Evolutionary conservation across 2,113 vertebrate species (phyloP).

Genomic region (Marmota flaviventris): DNA sequence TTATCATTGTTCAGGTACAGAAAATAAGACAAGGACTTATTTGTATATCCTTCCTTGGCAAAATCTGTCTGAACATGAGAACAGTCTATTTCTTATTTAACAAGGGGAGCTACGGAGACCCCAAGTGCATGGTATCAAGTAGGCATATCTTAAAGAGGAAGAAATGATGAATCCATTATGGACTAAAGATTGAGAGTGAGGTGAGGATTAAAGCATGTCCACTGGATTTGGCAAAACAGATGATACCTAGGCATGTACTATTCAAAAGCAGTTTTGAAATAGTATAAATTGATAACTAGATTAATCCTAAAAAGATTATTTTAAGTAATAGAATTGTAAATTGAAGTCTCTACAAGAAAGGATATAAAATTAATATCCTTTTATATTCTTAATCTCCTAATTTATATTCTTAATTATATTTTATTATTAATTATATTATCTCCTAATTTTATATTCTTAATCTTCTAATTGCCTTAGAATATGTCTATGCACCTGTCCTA

Average conservation of each 20-base stretch:
- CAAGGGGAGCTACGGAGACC: no score
- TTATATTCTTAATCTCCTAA: background rate
- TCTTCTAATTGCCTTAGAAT: background rate
- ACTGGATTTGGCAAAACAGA: background rate
- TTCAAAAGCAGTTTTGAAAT: background rate
- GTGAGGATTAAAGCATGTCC: background rate
- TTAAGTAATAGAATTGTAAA: background rate
- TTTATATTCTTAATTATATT: no score
- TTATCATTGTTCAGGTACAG: background rate
- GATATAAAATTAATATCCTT: background rate
- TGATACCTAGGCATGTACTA: background rate
- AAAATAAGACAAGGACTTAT: background rate
- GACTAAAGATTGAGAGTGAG: background rate
- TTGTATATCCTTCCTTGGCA: background rate
- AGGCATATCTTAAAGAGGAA: background rate
- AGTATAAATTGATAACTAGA: background rate
- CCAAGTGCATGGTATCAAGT: background rate
- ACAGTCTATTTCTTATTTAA: background rate
- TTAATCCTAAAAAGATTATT: conserved; percentile 1
- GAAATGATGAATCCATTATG: background rate
- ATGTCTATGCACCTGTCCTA: background rate
- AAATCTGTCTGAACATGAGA: conserved; percentile 9
- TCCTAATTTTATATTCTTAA: background rate
- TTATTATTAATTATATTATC: no score
- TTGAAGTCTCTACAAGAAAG: background rate